phyloP scores from a whole-genome alignment of 2,797 vertebrate species.

The Propithecus perrieri region DNA sequence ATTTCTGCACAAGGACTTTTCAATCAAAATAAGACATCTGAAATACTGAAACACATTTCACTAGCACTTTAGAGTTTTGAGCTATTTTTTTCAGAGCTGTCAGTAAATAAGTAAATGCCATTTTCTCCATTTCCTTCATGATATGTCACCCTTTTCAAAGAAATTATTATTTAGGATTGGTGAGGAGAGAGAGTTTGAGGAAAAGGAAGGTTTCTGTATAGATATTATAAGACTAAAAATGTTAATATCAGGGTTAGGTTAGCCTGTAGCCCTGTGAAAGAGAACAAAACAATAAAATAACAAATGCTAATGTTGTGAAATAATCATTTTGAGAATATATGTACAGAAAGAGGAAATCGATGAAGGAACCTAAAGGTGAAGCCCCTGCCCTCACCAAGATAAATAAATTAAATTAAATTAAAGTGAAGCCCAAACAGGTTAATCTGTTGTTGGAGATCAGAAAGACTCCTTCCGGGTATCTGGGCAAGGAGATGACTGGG shows the following conservation, averaged over 20 bases:
- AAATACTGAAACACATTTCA: constrained; percentile 9
- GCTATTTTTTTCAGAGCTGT: neutral
- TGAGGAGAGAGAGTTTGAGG: neutral
- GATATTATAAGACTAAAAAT: neutral
- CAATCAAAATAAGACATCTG: neutral
- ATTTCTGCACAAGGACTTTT: constrained; percentile 10
- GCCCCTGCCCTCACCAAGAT: neutral
- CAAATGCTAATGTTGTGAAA: neutral
- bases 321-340: neutral
- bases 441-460: neutral
- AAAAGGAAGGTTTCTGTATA: neutral
- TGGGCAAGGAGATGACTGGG: neutral
- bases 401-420: neutral
- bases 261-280: neutral
- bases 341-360: constrained; percentile 1
- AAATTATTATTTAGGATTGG: constrained; percentile 29
- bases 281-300: neutral
- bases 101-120: neutral
- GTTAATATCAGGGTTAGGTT: neutral
- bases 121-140: constrained; percentile 8
- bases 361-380: neutral
- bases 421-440: neutral
- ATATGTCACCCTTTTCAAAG: constrained; percentile 4
- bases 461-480: neutral
- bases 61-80: neutral